Conservation (phyloP, 2,113 vertebrate genomes). For the Leucopsar rothschildi region DNA sequence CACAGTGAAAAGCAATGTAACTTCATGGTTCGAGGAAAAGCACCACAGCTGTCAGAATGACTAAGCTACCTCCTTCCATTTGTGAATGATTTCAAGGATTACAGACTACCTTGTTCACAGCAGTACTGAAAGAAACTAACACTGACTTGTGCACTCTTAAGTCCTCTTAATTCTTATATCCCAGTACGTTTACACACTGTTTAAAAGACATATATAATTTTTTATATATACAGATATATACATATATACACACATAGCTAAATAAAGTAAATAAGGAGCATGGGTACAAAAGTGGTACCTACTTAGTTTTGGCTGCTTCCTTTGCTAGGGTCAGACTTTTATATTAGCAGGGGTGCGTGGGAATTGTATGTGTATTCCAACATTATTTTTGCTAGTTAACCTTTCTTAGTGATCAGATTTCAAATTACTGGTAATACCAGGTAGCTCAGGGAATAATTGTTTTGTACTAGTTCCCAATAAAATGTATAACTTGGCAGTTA, state of each 20-base stretch:
- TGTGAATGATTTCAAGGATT: not conserved
- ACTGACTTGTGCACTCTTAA: not conserved
- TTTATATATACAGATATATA: rapidly evolving
- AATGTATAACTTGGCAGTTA: not conserved
- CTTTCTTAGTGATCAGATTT: not conserved
- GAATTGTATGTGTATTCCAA: not conserved
- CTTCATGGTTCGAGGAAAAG: not conserved
- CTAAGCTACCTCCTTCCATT: not conserved
- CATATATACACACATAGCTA: not conserved
- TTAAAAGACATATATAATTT: not conserved
- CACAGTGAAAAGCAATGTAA: not conserved
- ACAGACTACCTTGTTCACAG: not conserved
- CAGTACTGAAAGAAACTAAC: not conserved
- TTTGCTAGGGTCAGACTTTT: not conserved
- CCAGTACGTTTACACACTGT: not conserved
- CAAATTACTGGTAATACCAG: not conserved
- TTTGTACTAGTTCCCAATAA: not conserved
- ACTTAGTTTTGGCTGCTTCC: not conserved
- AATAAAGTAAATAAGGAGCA: not conserved
- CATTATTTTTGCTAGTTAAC: not conserved
- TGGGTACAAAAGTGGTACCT: not conserved
- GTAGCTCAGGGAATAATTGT: not conserved
- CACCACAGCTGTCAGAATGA: not conserved
- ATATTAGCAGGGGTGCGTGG: not conserved
- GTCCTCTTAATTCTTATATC: not conserved